Evolutionary conservation across 2,113 vertebrate genomes (phyloP).

Genomic region (Terrapene triunguis): DNA sequence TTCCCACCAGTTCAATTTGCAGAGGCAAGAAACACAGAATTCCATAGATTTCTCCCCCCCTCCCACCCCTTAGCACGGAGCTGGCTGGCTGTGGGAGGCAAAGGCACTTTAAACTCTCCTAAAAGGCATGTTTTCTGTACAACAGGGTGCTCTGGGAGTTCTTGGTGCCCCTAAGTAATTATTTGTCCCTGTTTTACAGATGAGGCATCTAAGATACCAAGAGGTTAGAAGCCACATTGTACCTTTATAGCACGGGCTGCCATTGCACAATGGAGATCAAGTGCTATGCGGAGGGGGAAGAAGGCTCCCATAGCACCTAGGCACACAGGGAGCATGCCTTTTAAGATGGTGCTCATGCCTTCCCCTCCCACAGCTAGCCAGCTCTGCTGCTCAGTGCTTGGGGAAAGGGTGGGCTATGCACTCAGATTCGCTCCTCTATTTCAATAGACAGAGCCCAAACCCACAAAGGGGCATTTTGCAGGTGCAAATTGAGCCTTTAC

Average conservation of each 20-base stretch:
- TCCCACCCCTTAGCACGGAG: neutral
- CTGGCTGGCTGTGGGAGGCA: neutral
- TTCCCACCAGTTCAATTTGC: neutral
- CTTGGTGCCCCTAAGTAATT: neutral
- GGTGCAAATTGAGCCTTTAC: neutral
- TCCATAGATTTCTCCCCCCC: neutral
- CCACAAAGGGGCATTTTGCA: neutral
- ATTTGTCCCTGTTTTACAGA: neutral
- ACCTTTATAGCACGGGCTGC: neutral
- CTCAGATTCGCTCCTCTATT: rapidly evolving
- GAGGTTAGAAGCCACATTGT: neutral
- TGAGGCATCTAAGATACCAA: neutral
- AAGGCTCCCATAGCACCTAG: neutral
- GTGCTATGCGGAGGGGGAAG: neutral
- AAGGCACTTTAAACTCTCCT: neutral
- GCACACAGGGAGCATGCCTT: neutral
- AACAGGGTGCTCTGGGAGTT: neutral
- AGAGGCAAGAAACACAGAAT: too few relatives aligned
- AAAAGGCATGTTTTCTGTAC: neutral
- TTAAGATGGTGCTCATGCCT: neutral
- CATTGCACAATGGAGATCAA: neutral
- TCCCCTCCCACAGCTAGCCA: neutral
- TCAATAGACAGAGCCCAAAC: neutral
- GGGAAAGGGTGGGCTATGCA: neutral
- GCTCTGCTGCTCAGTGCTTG: neutral